Evolutionary conservation across 1,140 invertebrate species (phyloP).

Genomic region (Zaprionus ornatus): DNA sequence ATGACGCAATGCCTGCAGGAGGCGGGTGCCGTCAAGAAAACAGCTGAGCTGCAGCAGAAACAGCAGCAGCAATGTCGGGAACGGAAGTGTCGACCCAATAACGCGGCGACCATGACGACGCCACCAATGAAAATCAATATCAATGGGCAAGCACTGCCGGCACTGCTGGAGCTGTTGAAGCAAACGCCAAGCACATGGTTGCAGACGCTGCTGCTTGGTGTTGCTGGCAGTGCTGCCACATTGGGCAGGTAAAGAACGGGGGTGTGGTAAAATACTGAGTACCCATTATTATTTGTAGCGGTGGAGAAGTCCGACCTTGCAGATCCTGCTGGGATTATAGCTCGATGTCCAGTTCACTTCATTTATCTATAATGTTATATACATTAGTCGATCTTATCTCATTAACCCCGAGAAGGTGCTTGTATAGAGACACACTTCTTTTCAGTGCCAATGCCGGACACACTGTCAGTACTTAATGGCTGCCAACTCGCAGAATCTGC

Average conservation of each 20-base stretch:
- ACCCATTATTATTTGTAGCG: too few species aligned
- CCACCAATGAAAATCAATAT: slow-evolving; percentile 28
- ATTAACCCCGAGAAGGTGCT: too few species aligned
- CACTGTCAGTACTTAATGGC: too few species aligned
- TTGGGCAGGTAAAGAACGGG: slow-evolving; percentile 39
- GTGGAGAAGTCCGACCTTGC: too few species aligned
- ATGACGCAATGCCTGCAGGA: slow-evolving; percentile 48
- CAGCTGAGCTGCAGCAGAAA: slow-evolving; percentile 46
- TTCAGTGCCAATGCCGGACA: too few species aligned
- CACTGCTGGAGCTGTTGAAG: slow-evolving; percentile 67
- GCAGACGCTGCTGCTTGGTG: slow-evolving; percentile 62
- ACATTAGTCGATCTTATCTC: too few species aligned
- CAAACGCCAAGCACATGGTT: slow-evolving; percentile 67
- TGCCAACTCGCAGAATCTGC: too few species aligned
- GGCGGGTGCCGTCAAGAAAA: slow-evolving; percentile 20
- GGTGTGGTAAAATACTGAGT: too few species aligned
- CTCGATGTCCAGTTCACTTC: too few species aligned
- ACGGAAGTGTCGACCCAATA: slow-evolving; percentile 15
- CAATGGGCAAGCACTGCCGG: slow-evolving; percentile 49
- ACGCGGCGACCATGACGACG: background rate
- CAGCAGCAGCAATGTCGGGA: slow-evolving; percentile 22
- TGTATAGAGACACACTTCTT: too few species aligned
- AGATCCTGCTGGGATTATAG: too few species aligned
- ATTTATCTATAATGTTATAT: too few species aligned
- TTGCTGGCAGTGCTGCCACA: slow-evolving; percentile 56